Base-by-base conservation (phyloP, 2,113 vertebrate species). In the Limanda limanda region DNA sequence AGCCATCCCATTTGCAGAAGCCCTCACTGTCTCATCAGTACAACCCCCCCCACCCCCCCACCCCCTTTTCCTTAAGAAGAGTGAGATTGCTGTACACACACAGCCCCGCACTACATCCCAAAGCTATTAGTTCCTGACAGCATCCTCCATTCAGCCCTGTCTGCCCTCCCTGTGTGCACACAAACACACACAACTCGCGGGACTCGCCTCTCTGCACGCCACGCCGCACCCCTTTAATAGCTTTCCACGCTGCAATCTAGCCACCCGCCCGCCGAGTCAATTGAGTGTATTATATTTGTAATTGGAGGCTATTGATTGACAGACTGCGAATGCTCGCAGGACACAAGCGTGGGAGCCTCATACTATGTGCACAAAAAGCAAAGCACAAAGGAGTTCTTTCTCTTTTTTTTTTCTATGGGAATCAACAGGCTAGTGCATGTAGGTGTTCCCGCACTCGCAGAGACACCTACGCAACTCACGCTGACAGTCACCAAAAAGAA, bases 271-370 rank as follows among this genome's bases (percentile, higher is more conserved):
- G 65, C 79, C 51, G 71, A 92, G 91, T 90, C 91, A 92, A 87
- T 91, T 91, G 90, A 87, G 86, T 92, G 92, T 84, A 92, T 92
- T 92, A 91, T 92, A 90, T 90, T 86, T 35, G 89, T 92, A 93
- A 93, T 92, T 92, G 92, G 84, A 91, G 85, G 85, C 79, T 88
- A 91, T 92, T 92, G 92, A 93, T 91, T 92, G 92, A 92, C 92
- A 88, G 89, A 73, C 78, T 78, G 69, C n/a, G n/a, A 91, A 86
- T 63, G 76, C 67, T 84, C 40, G 24, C 82, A 51, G 89, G 82
- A 91, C 86, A 88, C 83, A 88, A 82, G 78, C 51, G 31, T 57
- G 58, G 56, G 71, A 88, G 89, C 81, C 57, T 86, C 83, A 61
- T 57, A 81, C 74, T 65, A 74, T 57, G 68, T 63, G 68, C 69